Evolutionary conservation across 2,113 vertebrate genomes (phyloP).

Genomic region (Origma solitaria): DNA sequence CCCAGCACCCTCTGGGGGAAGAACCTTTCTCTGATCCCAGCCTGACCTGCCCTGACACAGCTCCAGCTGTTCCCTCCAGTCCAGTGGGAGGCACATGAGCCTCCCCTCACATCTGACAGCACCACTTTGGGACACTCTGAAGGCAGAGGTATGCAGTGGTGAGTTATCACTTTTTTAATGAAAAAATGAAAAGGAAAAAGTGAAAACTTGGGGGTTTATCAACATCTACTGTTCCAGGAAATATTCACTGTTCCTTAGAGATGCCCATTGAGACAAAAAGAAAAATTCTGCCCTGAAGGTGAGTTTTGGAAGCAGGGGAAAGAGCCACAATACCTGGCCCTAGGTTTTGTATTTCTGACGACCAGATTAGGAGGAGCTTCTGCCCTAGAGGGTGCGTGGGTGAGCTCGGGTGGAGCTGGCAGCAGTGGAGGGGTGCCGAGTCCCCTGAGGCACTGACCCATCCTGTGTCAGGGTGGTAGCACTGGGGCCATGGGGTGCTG

Average conservation of each 20-base stretch:
- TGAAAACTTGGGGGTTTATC: neutral
- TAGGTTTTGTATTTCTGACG: neutral
- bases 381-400: rapidly evolving
- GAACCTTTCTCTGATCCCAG: neutral
- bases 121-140: neutral
- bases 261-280: neutral
- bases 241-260: neutral
- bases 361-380: neutral
- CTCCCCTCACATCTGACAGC: neutral
- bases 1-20: neutral
- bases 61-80: rapidly evolving
- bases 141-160: neutral
- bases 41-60: neutral
- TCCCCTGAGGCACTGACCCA: neutral
- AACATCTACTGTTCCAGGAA: neutral
- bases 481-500: neutral
- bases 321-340: neutral
- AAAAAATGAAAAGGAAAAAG: neutral
- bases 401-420: neutral
- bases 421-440: neutral
- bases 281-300: neutral
- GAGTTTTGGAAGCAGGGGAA: neutral
- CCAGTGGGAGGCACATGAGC: neutral
- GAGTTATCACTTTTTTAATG: neutral
- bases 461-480: rapidly evolving